Conservation (phyloP, 2,888 invertebrate species). For the Phyllotreta cruciferae region DNA sequence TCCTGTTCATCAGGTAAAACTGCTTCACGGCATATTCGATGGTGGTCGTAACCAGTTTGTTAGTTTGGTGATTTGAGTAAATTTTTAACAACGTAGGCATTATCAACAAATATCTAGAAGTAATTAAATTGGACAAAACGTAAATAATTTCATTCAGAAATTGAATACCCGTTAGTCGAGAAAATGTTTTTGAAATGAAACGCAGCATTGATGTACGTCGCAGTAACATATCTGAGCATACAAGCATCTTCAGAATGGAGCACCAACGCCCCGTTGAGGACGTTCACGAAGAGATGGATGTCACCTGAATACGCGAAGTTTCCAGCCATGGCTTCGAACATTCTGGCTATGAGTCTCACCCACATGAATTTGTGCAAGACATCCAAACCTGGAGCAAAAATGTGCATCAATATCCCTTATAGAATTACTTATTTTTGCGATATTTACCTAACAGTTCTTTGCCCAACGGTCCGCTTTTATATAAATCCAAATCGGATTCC, state of each 20-base stretch:
- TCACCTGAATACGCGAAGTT: conserved; percentile 97
- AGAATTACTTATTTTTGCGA: too few species aligned
- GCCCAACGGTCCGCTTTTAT: conserved; percentile 81
- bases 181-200: conserved; percentile 99
- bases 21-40: conserved; percentile 98
- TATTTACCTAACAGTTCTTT: conserved; percentile 14
- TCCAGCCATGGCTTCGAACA: conserved; percentile 98
- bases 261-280: conserved; percentile 94
- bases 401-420: too few species aligned
- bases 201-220: conserved; percentile 96
- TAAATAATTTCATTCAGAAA: not conserved
- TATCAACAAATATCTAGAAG: conserved; percentile 84
- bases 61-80: conserved; percentile 97
- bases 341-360: conserved; percentile 93
- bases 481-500: conserved; percentile 93
- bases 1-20: conserved; percentile 96
- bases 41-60: conserved; percentile 91
- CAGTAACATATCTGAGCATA: conserved; percentile 93
- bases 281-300: conserved; percentile 96
- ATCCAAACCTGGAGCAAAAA: conserved; percentile 74
- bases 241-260: conserved; percentile 97
- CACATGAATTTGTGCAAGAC: conserved; percentile 99
- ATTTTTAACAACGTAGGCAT: conserved; percentile 97
- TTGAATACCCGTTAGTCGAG: conserved; percentile 86
- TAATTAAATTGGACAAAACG: too few species aligned